Conservation (phyloP, 2,888 invertebrate species). For the Drosophila dives region DNA sequence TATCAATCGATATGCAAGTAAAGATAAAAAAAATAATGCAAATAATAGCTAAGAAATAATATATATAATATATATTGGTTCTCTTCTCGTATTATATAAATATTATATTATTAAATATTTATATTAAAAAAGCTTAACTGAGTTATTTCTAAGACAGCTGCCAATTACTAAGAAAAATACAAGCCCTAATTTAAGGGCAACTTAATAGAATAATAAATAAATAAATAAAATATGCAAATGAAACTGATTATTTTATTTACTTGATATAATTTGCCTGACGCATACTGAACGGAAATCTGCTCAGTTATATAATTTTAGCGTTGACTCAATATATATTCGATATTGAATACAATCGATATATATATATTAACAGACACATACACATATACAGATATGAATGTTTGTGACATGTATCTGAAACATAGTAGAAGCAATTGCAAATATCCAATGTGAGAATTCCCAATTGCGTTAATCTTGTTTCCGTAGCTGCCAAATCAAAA, state of each 20-base stretch:
- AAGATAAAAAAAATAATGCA: neutral
- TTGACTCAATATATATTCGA: conserved; percentile 30
- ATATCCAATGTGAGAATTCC: conserved; percentile 51
- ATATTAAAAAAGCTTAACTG: neutral
- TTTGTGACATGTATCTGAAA: conserved; percentile 10
- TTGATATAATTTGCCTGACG: neutral
- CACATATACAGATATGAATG: conserved; percentile 9
- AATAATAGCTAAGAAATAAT: neutral
- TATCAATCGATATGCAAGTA: neutral
- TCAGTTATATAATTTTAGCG: conserved; percentile 10
- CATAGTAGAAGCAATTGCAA: conserved; percentile 24
- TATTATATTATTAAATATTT: no score
- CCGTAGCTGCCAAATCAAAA: conserved; percentile 28
- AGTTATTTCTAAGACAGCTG: neutral
- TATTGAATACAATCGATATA: conserved; percentile 20
- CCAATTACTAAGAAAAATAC: neutral
- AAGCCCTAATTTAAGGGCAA: neutral
- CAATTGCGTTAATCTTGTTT: conserved; percentile 76
- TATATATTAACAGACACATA: conserved; percentile 28
- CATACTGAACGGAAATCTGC: neutral
- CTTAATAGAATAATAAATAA: no score
- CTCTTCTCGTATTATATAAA: no score
- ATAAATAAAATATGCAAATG: neutral
- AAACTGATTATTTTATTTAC: neutral
- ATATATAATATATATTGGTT: neutral